Evolutionary conservation across 2,113 vertebrate species (phyloP).

Genomic region (Xenotilapia caudafasciata): DNA sequence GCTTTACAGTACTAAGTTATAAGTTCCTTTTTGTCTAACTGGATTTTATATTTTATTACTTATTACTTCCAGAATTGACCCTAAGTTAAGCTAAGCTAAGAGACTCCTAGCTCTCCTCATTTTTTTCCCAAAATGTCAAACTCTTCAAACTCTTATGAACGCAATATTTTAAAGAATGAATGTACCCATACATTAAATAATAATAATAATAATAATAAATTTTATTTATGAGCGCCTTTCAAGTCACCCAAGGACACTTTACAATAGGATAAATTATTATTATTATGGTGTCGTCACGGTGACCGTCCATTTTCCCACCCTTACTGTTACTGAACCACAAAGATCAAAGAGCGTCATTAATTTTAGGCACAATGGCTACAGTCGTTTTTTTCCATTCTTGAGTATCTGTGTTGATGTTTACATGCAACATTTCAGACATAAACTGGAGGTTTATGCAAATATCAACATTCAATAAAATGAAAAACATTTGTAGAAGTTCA

Average conservation of each 20-base stretch:
- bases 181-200: not conserved
- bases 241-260: no score
- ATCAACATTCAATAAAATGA: not conserved
- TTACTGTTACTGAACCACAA: not conserved
- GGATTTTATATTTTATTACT: not conserved
- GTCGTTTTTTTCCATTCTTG: not conserved
- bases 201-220: no score
- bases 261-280: no score
- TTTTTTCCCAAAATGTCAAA: not conserved
- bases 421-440: not conserved
- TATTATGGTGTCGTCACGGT: not conserved
- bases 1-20: not conserved
- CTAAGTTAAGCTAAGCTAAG: not conserved
- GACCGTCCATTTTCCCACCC: not conserved
- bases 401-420: not conserved
- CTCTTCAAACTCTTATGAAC: not conserved
- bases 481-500: not conserved
- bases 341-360: not conserved
- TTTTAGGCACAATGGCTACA: not conserved
- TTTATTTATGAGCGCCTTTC: no score
- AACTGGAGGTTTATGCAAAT: not conserved
- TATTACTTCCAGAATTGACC: not conserved
- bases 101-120: not conserved
- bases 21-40: not conserved
- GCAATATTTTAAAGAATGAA: not conserved